Percentiles rank a stretch among this genome's conserved stretches.
These are phyloP conservation scores for Leptinotarsa haldemani DNA, from an alignment of 2,888 invertebrate genomes.

Conservation along the genomic window DNA sequence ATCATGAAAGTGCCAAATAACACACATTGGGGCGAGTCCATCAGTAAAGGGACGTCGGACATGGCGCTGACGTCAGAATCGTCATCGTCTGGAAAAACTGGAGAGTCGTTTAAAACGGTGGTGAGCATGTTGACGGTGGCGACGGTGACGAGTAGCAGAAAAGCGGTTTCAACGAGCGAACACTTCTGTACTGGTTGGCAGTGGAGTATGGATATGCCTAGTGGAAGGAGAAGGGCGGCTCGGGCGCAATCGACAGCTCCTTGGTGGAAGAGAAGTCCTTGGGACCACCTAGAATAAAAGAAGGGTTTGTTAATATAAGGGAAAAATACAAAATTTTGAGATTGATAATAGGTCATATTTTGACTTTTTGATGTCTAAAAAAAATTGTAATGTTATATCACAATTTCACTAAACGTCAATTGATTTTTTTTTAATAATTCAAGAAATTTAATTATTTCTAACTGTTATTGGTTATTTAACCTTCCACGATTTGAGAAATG, in stretches of 20 bases:
- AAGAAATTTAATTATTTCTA: too few relatives aligned
- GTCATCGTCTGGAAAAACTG: conserved; percentile 86
- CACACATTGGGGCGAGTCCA: conserved; percentile 91
- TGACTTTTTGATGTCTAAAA: too few relatives aligned
- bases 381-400: too few relatives aligned
- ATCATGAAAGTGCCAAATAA: conserved; percentile 93
- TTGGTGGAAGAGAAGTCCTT: conserved; percentile 86
- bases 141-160: conserved; percentile 87
- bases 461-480: too few relatives aligned
- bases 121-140: conserved; percentile 92
- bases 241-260: conserved; percentile 86
- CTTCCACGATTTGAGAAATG: too few relatives aligned
- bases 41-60: conserved; percentile 70
- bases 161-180: conserved; percentile 88
- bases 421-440: too few relatives aligned
- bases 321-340: too few relatives aligned
- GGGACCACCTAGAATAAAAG: conserved; percentile 78
- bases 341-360: too few relatives aligned
- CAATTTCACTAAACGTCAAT: too few relatives aligned
- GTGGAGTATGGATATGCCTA: conserved; percentile 82
- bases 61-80: conserved; percentile 78
- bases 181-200: conserved; percentile 89
- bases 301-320: too few relatives aligned
- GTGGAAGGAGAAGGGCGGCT: conserved; percentile 82
- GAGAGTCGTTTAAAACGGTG: conserved; percentile 86